These are phyloP conservation scores for Sinocyclocheilus grahami DNA, from an alignment of 2,113 vertebrate species.

Conservation along the genomic window DNA sequence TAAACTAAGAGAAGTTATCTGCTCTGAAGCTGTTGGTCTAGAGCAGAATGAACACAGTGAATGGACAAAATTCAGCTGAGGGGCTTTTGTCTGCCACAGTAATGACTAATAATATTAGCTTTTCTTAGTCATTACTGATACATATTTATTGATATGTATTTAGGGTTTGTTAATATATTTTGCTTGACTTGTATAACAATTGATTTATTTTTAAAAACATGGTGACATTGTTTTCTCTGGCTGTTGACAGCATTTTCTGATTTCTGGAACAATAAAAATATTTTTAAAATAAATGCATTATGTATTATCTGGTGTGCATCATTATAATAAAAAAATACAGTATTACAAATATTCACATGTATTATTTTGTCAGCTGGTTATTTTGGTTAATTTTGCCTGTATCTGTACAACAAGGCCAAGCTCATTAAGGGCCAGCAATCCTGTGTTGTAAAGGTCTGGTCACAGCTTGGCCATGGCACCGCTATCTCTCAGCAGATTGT, in stretches of 20 bases:
- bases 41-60: conserved; percentile 21
- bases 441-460: conserved; percentile 41
- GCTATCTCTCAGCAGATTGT: conserved; percentile 50
- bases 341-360: too few species aligned
- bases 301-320: too few species aligned
- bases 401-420: background rate
- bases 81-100: background rate
- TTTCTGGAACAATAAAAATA: background rate
- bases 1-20: conserved; percentile 39
- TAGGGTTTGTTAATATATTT: background rate
- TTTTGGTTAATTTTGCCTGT: too few species aligned
- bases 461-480: conserved; percentile 46
- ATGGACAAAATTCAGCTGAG: background rate
- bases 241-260: background rate
- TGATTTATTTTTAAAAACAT: background rate
- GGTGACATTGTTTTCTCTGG: background rate
- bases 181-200: background rate
- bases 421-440: conserved; percentile 57
- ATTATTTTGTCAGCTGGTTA: too few species aligned
- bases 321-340: too few species aligned
- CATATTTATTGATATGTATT: background rate
- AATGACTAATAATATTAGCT: background rate
- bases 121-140: background rate
- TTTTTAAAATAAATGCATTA: too few species aligned
- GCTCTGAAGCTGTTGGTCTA: conserved; percentile 27